phyloP scores from a whole-genome alignment of 2,797 vertebrate genomes.

The Trachurus trachurus region DNA sequence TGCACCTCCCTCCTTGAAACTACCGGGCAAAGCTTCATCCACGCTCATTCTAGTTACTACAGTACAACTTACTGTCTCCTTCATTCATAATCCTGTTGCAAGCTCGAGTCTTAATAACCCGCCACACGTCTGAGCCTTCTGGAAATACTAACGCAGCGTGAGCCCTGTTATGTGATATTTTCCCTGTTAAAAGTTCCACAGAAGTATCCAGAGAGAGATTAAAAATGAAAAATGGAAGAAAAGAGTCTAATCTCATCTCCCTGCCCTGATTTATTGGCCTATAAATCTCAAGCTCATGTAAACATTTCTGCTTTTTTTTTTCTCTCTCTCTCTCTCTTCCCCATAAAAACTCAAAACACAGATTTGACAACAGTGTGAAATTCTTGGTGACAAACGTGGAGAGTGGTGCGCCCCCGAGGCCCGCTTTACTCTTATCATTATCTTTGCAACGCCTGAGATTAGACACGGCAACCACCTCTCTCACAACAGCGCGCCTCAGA shows the following conservation, averaged over 20 bases:
- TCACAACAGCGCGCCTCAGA: constrained; percentile 52
- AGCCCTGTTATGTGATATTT: constrained; percentile 1
- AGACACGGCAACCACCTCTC: constrained; percentile 63
- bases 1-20: constrained; percentile 33
- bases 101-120: constrained; percentile 15
- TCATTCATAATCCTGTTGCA: neutral
- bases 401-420: constrained; percentile 52
- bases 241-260: constrained; percentile 9
- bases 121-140: neutral
- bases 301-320: constrained; percentile 24
- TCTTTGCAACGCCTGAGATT: constrained; percentile 73
- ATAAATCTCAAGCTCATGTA: constrained; percentile 29
- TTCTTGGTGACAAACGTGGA: constrained; percentile 64
- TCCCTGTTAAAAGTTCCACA: neutral
- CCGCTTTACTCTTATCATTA: constrained; percentile 72
- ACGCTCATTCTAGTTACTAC: constrained; percentile 30
- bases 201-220: constrained; percentile 14
- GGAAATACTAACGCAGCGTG: neutral
- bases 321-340: neutral
- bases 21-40: constrained; percentile 15
- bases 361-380: constrained; percentile 67
- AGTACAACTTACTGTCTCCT: constrained; percentile 17
- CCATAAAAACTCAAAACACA: constrained; percentile 29
- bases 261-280: constrained; percentile 35
- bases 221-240: constrained; percentile 5